phyloP scores from a whole-genome alignment of 1,140 invertebrate species.

The Drosophila auraria region DNA sequence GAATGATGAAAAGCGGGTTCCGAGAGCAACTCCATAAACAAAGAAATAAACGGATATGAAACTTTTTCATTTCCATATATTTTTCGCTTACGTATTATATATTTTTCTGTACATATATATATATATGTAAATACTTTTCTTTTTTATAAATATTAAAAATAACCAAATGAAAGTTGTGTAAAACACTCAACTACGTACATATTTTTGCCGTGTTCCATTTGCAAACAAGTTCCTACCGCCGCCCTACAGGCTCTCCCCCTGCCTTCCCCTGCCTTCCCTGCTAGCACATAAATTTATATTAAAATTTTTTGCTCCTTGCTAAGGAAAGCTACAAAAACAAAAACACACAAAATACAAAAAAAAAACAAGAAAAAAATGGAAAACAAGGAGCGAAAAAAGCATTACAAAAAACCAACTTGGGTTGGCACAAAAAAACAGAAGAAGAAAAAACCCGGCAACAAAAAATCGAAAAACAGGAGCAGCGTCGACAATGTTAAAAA shows the following conservation, averaged over 20 bases:
- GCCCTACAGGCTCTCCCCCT: slow-evolving; percentile 2
- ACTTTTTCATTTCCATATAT: slow-evolving; percentile 37
- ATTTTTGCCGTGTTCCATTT: slow-evolving; percentile 46
- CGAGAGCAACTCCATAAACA: slow-evolving; percentile 31
- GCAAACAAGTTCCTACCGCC: slow-evolving; percentile 7
- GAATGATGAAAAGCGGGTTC: slow-evolving; percentile 5
- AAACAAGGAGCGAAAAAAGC: slow-evolving; percentile 15
- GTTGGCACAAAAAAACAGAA: slow-evolving; percentile 24
- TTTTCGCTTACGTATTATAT: neutral
- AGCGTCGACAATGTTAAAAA: slow-evolving; percentile 72
- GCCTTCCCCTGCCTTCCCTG: slow-evolving; percentile 2
- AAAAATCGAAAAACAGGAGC: slow-evolving; percentile 37
- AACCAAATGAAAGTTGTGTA: slow-evolving; percentile 36
- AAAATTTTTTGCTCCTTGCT: slow-evolving; percentile 63
- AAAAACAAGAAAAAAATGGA: slow-evolving; percentile 22
- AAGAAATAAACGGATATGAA: slow-evolving; percentile 36
- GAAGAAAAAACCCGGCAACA: slow-evolving; percentile 9
- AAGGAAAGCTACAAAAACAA: slow-evolving; percentile 66
- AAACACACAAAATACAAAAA: slow-evolving; percentile 33
- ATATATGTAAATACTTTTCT: neutral
- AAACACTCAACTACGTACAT: slow-evolving; percentile 19
- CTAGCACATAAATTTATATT: slow-evolving; percentile 79
- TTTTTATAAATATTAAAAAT: slow-evolving; percentile 33
- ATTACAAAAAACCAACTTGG: slow-evolving; percentile 30
- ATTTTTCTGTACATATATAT: neutral